Base-by-base conservation (phyloP, 2,888 invertebrate genomes). In the Drosophila fulvimacula region DNA sequence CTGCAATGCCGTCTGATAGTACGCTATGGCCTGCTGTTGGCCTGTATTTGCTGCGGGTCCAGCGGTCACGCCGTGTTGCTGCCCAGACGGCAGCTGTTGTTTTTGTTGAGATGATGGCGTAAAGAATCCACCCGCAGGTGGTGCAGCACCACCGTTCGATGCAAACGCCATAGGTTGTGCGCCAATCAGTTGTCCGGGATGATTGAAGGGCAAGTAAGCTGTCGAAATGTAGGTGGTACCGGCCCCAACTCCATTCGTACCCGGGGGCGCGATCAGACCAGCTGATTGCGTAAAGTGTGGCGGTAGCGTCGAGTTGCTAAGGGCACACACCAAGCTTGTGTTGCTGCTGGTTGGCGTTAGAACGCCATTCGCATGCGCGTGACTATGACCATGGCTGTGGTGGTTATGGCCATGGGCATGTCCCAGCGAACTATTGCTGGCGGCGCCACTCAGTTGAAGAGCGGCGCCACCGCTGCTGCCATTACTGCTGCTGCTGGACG, bases 361-460 rank as follows among this genome's bases (percentile, higher is more conserved):
- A n/a, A 74, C 72, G 15, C 78, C 72, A 53, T 76, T 76, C 24
- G 71, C 69, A 46, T 78, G 78, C 15, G 58, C 61, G 21, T 76
- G 76, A 2, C 71, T 58, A 51, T 61, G 70, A 7, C 53, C 62
- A 58, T 61, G 73, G 5, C 48, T 63, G 56, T 62, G 73, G 30
- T 76, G 81, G 30, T 51, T 62, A 48, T 76, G 76, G 42, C 69
- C 75, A 34, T 73, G 80, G 11, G 58, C 56, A 64, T 81, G 82
- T 44, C 70, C 81, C 56, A 86, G 68, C 30, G 86, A 56, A n/a
- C 55, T 62, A 41, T 36, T 82, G 76, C 76, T 85, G 76, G 85
- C 78, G 87, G 87, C 87, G 82, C 87, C 81, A 74, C 88, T 81
- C 71, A 87, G 60, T 79, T 81, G 87, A 2, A 72, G 72, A 57